These are phyloP conservation scores for Columbina picui DNA, from an alignment of 2,113 vertebrate species.

Conservation along the genomic window DNA sequence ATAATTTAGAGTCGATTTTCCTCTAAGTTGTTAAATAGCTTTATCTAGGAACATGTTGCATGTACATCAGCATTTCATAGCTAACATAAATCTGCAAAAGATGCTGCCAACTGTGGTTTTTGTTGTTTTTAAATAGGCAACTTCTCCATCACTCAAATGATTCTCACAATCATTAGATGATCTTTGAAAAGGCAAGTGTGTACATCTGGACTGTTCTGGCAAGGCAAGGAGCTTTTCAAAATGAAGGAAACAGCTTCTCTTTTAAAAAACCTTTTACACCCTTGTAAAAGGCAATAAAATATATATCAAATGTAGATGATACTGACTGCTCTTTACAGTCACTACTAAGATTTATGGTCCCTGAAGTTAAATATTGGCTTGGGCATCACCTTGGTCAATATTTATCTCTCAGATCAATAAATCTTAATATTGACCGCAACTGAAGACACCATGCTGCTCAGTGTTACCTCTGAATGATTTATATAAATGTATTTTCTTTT, in stretches of 20 bases:
- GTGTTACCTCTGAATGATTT: slow-evolving; percentile 41
- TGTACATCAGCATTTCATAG: not conserved
- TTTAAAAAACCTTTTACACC: slow-evolving; percentile 37
- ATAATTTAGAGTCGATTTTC: slow-evolving; percentile 17
- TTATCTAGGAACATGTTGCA: not conserved
- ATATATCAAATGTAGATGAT: slow-evolving; percentile 36
- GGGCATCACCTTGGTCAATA: slow-evolving; percentile 59
- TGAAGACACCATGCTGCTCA: not conserved
- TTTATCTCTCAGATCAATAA: slow-evolving; percentile 60
- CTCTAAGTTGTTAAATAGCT: slow-evolving; percentile 1
- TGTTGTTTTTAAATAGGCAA: not conserved
- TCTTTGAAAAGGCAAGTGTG: not conserved
- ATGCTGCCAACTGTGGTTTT: not conserved
- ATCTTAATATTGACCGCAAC: slow-evolving; percentile 45
- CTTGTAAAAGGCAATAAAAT: slow-evolving; percentile 46
- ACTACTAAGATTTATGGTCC: slow-evolving; percentile 60
- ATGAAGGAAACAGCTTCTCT: slow-evolving; percentile 6
- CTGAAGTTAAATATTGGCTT: slow-evolving; percentile 66
- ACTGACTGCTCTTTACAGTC: slow-evolving; percentile 48
- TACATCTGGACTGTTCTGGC: not conserved
- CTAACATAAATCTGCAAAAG: not conserved
- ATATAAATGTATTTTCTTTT: not conserved
- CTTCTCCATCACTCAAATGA: not conserved
- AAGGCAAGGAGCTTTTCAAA: not conserved
- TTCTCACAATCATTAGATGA: not conserved